Base-by-base conservation (phyloP, 2,888 invertebrate species). In the Bhutanitis thaidina region DNA sequence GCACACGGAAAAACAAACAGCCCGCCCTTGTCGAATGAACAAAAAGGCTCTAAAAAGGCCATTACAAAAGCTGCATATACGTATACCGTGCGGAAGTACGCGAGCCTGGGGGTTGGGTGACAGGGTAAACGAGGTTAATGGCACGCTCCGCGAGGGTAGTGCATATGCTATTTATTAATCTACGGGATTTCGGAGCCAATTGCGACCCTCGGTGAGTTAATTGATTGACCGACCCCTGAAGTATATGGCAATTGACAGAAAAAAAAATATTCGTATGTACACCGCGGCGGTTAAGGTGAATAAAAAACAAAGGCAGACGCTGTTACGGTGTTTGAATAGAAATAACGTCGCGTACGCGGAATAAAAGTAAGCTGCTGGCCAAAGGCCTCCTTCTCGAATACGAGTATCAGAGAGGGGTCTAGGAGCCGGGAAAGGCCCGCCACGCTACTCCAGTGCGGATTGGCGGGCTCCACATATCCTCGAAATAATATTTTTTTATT, bases 81-180 rank as follows among this genome's bases (percentile, higher is more conserved):
- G 43, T 36, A 41, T 36, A 35, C 10, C 30, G 41, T 36, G 8
- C 38, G 49, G 43, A 49, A 43, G 34, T 49, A 13, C 49, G 41
- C 34, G 12, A 34, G 34, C 12, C 32, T 25, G 25, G 49, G 43
- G 49, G 49, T 49, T 38, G 43, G 27, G 41, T 48, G 41, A 48
- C 48, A 43, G 43, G 43, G 43, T 43, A 43, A 49, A 49, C 43
- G 49, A 43, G 49, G 49, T 44, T 49, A 49, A 49, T 43, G 49
- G 49, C 49, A 43, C 38, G 48, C 14, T 20, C 40, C 14, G 32
- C 30, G 32, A 29, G 16, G 39, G 12, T n/a, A 13, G 39, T 13
- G 25, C 27, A 20, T 36, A 29, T 20, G 37, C 49, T 49, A 43
- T 49, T 49, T 49, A n/a, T 49, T 49, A 49, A 49, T 49, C 43